These are phyloP conservation scores for Parochlus steinenii DNA, from an alignment of 2,888 invertebrate genomes.

Conservation along the genomic window DNA sequence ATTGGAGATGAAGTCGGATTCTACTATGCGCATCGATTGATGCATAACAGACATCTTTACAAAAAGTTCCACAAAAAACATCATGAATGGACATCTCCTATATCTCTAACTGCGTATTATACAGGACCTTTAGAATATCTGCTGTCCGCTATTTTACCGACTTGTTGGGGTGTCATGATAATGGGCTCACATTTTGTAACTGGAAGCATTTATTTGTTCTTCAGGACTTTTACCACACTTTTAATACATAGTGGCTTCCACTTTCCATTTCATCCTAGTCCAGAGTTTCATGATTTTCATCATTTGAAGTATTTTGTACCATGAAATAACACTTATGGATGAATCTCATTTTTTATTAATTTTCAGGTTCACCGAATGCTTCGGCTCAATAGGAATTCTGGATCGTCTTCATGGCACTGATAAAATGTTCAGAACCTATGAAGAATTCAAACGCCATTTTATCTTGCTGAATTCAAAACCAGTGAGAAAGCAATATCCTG, in stretches of 20 bases:
- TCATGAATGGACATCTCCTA: conserved; percentile 3
- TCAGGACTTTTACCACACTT: background rate
- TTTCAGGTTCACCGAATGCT: too few species aligned
- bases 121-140: conserved; percentile 1
- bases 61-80: conserved; percentile 4
- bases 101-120: background rate
- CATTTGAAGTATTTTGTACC: too few species aligned
- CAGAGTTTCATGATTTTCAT: background rate
- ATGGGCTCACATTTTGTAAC: too few species aligned
- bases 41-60: background rate
- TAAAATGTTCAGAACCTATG: too few species aligned
- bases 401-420: too few species aligned
- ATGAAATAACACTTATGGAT: too few species aligned
- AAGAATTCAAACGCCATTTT: too few species aligned
- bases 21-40: conserved; percentile 40
- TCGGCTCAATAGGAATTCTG: too few species aligned
- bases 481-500: too few species aligned
- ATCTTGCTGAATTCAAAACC: too few species aligned
- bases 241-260: conserved; percentile 3
- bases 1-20: conserved; percentile 66
- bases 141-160: conserved; percentile 1
- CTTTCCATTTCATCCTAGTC: background rate
- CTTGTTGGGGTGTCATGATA: background rate
- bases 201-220: background rate
- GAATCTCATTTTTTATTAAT: too few species aligned